Conservation (phyloP, 2,113 vertebrate genomes). For the Lepisosteus osseus region DNA sequence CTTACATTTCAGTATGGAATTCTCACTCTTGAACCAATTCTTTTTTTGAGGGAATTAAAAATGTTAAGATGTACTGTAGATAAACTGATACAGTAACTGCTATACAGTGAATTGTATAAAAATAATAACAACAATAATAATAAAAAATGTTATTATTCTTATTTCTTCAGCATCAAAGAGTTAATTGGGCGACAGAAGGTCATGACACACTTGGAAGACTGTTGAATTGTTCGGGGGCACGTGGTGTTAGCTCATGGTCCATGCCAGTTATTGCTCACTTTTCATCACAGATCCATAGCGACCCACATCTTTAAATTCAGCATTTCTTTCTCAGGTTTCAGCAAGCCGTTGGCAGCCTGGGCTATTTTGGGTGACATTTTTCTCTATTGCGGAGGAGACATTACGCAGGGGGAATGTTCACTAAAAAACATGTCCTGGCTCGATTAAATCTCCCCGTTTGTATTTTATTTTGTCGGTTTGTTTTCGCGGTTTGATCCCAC, state of each 20-base stretch:
- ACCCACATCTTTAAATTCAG: slow-evolving; percentile 70
- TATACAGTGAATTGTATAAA: not conserved
- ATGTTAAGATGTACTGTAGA: too few relatives aligned
- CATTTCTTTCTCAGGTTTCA: slow-evolving; percentile 73
- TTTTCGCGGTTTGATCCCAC: slow-evolving; percentile 52
- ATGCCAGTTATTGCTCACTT: slow-evolving; percentile 60
- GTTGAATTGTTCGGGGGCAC: slow-evolving; percentile 49
- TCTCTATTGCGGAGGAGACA: slow-evolving; percentile 69
- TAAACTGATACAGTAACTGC: too few relatives aligned
- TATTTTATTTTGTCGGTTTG: slow-evolving; percentile 44
- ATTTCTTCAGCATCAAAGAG: slow-evolving; percentile 28
- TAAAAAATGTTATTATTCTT: not conserved
- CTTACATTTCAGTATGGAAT: too few relatives aligned
- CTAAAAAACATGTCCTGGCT: slow-evolving; percentile 58
- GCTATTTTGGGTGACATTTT: slow-evolving; percentile 71
- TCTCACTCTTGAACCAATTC: too few relatives aligned
- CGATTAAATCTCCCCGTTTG: slow-evolving; percentile 56
- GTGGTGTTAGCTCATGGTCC: slow-evolving; percentile 52
- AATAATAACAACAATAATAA: not conserved
- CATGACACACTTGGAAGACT: slow-evolving; percentile 39
- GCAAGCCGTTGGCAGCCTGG: slow-evolving; percentile 65
- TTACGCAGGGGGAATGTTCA: slow-evolving; percentile 64
- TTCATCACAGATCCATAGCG: slow-evolving; percentile 66
- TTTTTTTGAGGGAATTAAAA: too few relatives aligned
- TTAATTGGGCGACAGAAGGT: slow-evolving; percentile 48